Conservation (phyloP, 2,113 vertebrate species). For the Campylomormyrus numenius region DNA sequence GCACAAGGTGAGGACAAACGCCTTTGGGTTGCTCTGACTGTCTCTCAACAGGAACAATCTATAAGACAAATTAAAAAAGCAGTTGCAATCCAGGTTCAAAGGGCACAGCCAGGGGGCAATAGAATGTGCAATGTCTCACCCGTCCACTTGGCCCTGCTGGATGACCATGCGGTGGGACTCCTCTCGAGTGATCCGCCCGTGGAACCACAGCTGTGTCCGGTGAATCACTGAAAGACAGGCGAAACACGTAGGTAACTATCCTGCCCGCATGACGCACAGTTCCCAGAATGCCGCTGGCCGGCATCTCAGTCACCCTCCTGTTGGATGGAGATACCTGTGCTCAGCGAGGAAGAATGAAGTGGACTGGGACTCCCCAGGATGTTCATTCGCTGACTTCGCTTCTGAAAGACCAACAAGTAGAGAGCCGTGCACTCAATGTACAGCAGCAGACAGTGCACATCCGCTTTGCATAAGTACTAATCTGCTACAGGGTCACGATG, state of each 20-base stretch:
- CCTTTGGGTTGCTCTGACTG: conserved; percentile 98
- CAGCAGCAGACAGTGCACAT: neutral
- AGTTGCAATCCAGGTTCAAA: neutral
- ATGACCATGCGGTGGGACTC: conserved; percentile 89
- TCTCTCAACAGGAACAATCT: conserved; percentile 94
- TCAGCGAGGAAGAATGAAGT: conserved; percentile 80
- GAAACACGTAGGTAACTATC: neutral
- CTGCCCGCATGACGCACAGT: neutral
- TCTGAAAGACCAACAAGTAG: conserved; percentile 60
- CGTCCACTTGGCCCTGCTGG: conserved; percentile 93
- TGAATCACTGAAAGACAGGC: conserved; percentile 77
- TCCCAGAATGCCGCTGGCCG: neutral
- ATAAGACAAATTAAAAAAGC: conserved; percentile 1
- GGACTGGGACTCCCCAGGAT: conserved; percentile 86
- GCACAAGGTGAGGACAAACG: conserved; percentile 95
- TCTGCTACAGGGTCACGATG: neutral
- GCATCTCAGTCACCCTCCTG: neutral
- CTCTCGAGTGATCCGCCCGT: conserved; percentile 88
- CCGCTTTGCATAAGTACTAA: neutral
- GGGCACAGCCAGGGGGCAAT: neutral
- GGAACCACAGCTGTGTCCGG: conserved; percentile 93
- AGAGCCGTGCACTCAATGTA: neutral
- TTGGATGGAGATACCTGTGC: conserved; percentile 69
- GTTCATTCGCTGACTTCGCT: conserved; percentile 89
- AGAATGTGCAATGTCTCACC: conserved; percentile 58